phyloP scores from a whole-genome alignment of 2,888 invertebrate species.

The Seira musarum region DNA sequence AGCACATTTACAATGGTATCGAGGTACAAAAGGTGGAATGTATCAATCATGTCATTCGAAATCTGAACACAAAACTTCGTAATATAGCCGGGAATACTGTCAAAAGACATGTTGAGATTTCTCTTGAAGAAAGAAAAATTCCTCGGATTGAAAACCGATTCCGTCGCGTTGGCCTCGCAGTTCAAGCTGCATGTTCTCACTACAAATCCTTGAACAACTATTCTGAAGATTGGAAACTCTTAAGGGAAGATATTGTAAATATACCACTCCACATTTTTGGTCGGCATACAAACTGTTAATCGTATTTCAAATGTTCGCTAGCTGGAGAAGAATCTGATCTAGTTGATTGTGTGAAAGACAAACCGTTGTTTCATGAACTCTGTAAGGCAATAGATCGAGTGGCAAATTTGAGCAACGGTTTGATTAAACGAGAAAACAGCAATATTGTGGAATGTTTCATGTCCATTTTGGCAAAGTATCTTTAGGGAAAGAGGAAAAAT shows the following conservation, averaged over 20 bases:
- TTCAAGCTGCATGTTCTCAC: background rate
- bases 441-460: conserved; percentile 46
- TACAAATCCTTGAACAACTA: background rate
- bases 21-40: conserved; percentile 38
- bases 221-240: background rate
- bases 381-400: background rate
- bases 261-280: conserved; percentile 30
- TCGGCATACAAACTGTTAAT: background rate
- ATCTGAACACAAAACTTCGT: conserved; percentile 6
- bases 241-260: conserved; percentile 2
- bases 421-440: conserved; percentile 28
- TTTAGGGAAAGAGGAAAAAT: conserved; percentile 45
- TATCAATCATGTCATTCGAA: conserved; percentile 29
- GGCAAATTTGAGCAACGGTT: conserved; percentile 10
- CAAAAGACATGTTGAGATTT: background rate
- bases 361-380: background rate
- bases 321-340: background rate
- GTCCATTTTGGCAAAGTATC: background rate
- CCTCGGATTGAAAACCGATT: background rate
- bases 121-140: background rate
- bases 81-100: background rate
- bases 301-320: conserved; percentile 1
- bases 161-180: background rate
- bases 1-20: background rate
- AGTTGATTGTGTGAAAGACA: background rate